Base-by-base conservation (phyloP, 2,888 invertebrate genomes). In the Diabrotica balteata region DNA sequence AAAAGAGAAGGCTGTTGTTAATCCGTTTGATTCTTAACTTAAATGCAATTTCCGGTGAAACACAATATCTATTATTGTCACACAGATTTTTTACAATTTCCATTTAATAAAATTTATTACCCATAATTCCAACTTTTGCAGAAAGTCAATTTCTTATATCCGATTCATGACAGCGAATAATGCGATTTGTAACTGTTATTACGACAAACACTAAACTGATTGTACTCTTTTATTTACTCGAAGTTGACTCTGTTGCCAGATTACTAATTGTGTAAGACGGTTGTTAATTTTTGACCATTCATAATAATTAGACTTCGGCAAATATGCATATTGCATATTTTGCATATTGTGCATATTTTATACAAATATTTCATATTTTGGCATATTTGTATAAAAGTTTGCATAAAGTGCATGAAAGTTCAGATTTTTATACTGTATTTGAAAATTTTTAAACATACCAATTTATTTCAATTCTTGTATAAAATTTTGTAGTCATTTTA, bases 61-160 rank as follows among this genome's bases (percentile, higher is more conserved):
- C 50, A 58, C 57, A 63, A 63, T 58, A 57, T 51, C 57, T 46
- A 58, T 54, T 58, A 63, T 63, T 51, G 57, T 63, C 63, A 17
- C 55, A 63, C 63, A 55, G 63, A 49, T 44, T 51, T 63, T 63
- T 57, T 51, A 45, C 63, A 58, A 63, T 63, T 63, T 63, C 57
- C 57, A 63, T 63, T 63, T 57, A 54, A 63, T 47, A 57, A 50
- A 63, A 63, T 63, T 63, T 63, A 63, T 63, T 58, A 58, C 44
- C 58, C 57, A 63, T 51, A 63, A 63, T 63, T 63, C 57, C 57
- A 63, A 63, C 58, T 63, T 63, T 63, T 51, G 63, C 50, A 43
- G 57, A 63, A 63, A 57, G 63, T n/a, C 46, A 55, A 43, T 11
- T 47, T 43, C 44, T 53, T 45, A 46, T 46, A 46, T 53, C 53